Evolutionary conservation across 2,797 vertebrate species (phyloP).

Genomic region (Spea hammondii): DNA sequence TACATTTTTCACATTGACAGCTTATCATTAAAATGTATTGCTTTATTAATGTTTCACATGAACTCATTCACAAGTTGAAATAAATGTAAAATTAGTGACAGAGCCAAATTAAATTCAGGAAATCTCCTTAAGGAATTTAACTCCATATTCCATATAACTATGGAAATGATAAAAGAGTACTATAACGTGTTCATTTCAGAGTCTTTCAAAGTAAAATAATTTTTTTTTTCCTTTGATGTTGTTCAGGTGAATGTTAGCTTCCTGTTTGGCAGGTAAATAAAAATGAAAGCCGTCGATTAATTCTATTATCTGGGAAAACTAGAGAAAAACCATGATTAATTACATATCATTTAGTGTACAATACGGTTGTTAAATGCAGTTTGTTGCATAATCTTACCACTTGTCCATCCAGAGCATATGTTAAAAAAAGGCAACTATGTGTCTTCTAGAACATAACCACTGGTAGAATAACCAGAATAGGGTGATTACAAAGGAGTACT

Average conservation of each 20-base stretch:
- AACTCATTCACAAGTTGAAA: conserved; percentile 17
- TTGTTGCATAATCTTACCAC: neutral
- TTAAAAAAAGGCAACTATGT: neutral
- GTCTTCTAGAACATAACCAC: too few species aligned
- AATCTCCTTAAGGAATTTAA: conserved; percentile 26
- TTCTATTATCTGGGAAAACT: conserved; percentile 9
- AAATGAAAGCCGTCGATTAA: conserved; percentile 3
- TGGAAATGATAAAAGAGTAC: conserved; percentile 33
- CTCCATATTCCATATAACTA: conserved; percentile 14
- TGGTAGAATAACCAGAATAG: too few species aligned
- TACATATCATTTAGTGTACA: neutral
- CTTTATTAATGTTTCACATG: conserved; percentile 8
- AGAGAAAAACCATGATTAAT: conserved; percentile 10
- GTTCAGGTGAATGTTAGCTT: neutral
- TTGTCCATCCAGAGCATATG: neutral
- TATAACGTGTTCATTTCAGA: conserved; percentile 19
- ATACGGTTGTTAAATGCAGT: conserved; percentile 5
- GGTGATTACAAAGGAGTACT: too few species aligned
- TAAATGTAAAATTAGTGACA: conserved; percentile 11
- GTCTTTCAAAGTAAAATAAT: conserved; percentile 13
- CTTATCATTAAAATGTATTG: too few species aligned
- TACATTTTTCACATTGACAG: too few species aligned
- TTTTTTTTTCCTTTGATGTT: conserved; percentile 23
- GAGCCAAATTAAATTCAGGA: conserved; percentile 24
- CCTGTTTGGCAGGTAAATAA: neutral